A percentile compares a stretch with the other conserved stretches of the same genome.
phyloP scores from a whole-genome alignment of 2,888 invertebrate genomes.

The Acanthopleura granulata region DNA sequence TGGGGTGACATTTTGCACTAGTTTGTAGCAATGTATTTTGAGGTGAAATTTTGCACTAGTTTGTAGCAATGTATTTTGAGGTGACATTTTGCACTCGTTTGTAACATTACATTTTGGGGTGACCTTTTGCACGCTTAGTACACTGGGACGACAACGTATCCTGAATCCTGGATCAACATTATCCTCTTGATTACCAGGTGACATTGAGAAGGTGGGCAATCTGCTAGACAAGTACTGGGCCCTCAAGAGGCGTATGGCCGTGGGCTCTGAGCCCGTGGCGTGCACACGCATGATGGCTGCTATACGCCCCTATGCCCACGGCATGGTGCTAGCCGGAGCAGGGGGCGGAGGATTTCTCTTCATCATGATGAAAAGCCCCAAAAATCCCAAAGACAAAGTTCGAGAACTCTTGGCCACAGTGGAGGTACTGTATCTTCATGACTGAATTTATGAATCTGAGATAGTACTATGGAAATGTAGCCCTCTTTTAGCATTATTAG shows the following conservation, averaged over 20 bases:
- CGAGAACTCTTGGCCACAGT: background rate
- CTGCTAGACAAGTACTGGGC: conserved; percentile 68
- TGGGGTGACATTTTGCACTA: too few relatives aligned
- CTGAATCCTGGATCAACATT: background rate
- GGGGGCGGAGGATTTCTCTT: conserved; percentile 71
- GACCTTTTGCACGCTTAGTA: too few relatives aligned
- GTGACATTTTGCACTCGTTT: too few relatives aligned
- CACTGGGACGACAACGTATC: too few relatives aligned
- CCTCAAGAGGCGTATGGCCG: conserved; percentile 70
- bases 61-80: too few relatives aligned
- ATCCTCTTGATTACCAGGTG: conserved; percentile 47
- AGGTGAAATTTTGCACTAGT: too few relatives aligned
- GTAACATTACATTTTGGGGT: too few relatives aligned
- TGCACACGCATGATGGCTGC: conserved; percentile 62
- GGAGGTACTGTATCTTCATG: conserved; percentile 13
- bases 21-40: too few relatives aligned
- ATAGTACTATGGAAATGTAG: too few relatives aligned
- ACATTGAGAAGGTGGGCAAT: conserved; percentile 62
- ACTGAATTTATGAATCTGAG: background rate
- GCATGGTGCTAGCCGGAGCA: conserved; percentile 69
- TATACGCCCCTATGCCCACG: conserved; percentile 58
- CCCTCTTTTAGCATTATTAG: too few relatives aligned
- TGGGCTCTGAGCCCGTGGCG: conserved; percentile 68
- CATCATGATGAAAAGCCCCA: conserved; percentile 60
- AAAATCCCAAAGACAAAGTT: conserved; percentile 22